Percentiles rank a stretch among this genome's conserved stretches.
Conservation (phyloP, 2,888 invertebrate species). For the Galeruca laticollis region DNA sequence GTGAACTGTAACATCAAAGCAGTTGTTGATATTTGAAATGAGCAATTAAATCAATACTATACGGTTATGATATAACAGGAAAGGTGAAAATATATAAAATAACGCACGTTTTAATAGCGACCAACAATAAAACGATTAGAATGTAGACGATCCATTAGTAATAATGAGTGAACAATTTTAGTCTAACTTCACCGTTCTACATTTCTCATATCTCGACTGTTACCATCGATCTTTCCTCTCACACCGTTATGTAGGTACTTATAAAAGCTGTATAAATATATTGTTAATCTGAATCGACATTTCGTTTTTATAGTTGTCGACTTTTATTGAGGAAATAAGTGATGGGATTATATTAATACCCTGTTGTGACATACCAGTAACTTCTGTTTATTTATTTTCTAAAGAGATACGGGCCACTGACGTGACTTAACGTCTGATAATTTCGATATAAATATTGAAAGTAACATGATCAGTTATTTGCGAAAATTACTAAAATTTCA, state of each 20-base stretch:
- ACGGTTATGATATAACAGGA: background rate
- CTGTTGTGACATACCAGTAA: slow-evolving; percentile 10
- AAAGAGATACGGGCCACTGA: background rate
- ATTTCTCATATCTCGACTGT: slow-evolving; percentile 10
- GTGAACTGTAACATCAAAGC: background rate
- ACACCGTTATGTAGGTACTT: slow-evolving; percentile 10
- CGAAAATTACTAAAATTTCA: no score
- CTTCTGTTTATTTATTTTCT: slow-evolving; percentile 4
- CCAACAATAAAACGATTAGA: slow-evolving; percentile 4
- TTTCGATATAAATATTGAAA: background rate
- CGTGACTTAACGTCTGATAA: background rate
- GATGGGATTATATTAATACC: slow-evolving; percentile 3
- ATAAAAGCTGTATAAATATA: slow-evolving; percentile 18
- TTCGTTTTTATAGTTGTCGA: slow-evolving; percentile 8
- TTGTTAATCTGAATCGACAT: slow-evolving; percentile 8
- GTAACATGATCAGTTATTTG: no score
- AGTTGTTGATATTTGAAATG: background rate
- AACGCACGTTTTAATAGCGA: slow-evolving; percentile 3
- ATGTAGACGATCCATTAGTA: background rate
- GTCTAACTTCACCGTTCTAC: background rate
- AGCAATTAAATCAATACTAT: slow-evolving; percentile 2
- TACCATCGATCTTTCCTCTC: slow-evolving; percentile 8
- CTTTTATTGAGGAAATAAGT: slow-evolving; percentile 14
- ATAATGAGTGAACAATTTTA: background rate
- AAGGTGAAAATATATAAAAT: background rate